These are phyloP conservation scores for Podocnemis expansa DNA, from an alignment of 2,113 vertebrate species.

Conservation along the genomic window DNA sequence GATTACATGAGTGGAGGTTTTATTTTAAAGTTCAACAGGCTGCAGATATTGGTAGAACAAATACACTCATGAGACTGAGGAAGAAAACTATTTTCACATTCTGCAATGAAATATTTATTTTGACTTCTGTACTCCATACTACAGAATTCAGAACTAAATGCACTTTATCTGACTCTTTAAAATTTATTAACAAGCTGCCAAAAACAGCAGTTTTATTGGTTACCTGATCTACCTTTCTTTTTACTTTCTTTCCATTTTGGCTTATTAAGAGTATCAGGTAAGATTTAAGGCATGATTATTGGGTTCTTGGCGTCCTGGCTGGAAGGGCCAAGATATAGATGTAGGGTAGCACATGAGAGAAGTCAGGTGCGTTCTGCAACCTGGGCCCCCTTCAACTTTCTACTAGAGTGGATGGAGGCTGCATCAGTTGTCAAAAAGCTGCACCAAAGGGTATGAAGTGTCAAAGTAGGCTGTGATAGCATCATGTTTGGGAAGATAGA, in stretches of 20 bases:
- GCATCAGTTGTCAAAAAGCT: neutral
- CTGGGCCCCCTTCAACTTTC: neutral
- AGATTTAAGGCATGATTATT: neutral
- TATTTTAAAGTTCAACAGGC: constrained; percentile 22
- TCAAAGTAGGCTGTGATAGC: neutral
- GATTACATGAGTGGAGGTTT: neutral
- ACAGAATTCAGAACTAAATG: neutral
- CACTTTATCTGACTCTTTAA: neutral
- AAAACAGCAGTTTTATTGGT: neutral
- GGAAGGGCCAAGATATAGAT: neutral
- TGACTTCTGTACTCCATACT: constrained; percentile 6
- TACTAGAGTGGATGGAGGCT: neutral
- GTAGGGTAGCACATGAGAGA: neutral
- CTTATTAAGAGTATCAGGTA: neutral
- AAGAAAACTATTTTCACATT: constrained; percentile 2
- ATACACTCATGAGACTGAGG: neutral
- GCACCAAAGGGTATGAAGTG: neutral
- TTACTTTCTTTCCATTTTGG: neutral
- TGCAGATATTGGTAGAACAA: constrained; percentile 8
- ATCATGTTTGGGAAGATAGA: neutral
- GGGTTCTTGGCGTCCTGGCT: neutral
- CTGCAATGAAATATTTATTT: neutral
- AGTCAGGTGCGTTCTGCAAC: no score
- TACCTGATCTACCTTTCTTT: rapidly evolving
- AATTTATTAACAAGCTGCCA: neutral